phyloP scores from a whole-genome alignment of 2,888 invertebrate genomes.

The Ormyrus rosae region DNA sequence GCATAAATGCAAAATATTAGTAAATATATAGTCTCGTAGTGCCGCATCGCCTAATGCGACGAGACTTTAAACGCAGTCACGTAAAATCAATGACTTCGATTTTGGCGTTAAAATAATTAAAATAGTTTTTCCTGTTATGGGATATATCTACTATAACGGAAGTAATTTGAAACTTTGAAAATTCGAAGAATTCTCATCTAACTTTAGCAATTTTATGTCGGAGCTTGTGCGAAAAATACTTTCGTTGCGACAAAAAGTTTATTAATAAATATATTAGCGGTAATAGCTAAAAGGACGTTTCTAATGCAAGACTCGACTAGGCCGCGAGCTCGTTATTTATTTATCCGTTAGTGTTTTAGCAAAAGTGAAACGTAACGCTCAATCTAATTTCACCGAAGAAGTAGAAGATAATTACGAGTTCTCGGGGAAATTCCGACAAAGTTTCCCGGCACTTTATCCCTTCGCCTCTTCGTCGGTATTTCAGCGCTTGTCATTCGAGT shows the following conservation, averaged over 20 bases:
- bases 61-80: constrained; percentile 25
- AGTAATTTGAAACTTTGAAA: constrained; percentile 49
- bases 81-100: constrained; percentile 48
- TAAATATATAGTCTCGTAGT: no score
- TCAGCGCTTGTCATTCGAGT: constrained; percentile 44
- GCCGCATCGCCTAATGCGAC: background rate
- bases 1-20: no score
- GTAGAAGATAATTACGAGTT: constrained; percentile 52
- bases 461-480: constrained; percentile 36
- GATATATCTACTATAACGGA: constrained; percentile 27
- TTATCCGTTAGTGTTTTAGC: background rate
- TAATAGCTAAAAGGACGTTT: background rate
- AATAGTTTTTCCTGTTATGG: constrained; percentile 50
- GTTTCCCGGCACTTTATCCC: constrained; percentile 45
- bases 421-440: constrained; percentile 45
- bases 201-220: constrained; percentile 38
- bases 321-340: background rate
- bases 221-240: constrained; percentile 21
- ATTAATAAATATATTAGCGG: background rate
- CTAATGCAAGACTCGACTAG: background rate
- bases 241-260: constrained; percentile 1
- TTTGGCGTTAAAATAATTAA: constrained; percentile 54
- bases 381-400: constrained; percentile 40
- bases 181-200: constrained; percentile 53
- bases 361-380: constrained; percentile 34